Base-by-base conservation (phyloP, 1,140 invertebrate genomes). In the Diabrotica undecimpunctata region DNA sequence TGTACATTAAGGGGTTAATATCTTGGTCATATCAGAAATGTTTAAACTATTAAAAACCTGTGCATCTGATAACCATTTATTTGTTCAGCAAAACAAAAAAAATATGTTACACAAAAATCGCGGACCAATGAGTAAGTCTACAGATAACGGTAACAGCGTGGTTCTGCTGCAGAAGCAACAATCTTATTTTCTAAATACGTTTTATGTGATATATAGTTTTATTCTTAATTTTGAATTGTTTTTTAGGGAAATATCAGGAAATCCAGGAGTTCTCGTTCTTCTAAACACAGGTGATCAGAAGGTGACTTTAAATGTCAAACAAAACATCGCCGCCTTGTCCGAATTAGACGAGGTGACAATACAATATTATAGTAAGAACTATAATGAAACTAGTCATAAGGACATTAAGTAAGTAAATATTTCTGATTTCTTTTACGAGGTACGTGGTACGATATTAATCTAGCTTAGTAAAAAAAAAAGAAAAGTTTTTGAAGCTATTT, bases 181-280 rank as follows among this genome's bases (percentile, higher is more conserved):
- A n/a, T n/a, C n/a, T n/a, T n/a, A n/a, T n/a, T n/a, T n/a, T n/a
- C n/a, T n/a, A n/a, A n/a, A n/a, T n/a, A n/a, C n/a, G n/a, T n/a
- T n/a, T n/a, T n/a, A n/a, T n/a, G n/a, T 25, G 25, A 25, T 4
- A 25, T 25, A 25, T 25, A 25, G 25, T 25, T 25, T 25, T 25
- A 25, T 25, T 25, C 25, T 25, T 25, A 52, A 7, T 56, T 7
- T 14, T 50, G 25, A 46, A 56, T 25, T 64, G 10, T 62, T 62
- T 77, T 74, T 67, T 62, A 88, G 89, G 79, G 77, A 88, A 56
- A 87, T 87, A 69, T 84, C 84, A 70, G 88, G 89, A 39, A 87
- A 85, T 76, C 88, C 88, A 6, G 88, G 88, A 8, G 87, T 83
- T 73, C 76, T 90, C 58, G 85, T 90, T 2, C 82, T 83, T 0